Evolutionary conservation across 2,113 vertebrate genomes (phyloP).

Genomic region (Tylochromis polylepis): DNA sequence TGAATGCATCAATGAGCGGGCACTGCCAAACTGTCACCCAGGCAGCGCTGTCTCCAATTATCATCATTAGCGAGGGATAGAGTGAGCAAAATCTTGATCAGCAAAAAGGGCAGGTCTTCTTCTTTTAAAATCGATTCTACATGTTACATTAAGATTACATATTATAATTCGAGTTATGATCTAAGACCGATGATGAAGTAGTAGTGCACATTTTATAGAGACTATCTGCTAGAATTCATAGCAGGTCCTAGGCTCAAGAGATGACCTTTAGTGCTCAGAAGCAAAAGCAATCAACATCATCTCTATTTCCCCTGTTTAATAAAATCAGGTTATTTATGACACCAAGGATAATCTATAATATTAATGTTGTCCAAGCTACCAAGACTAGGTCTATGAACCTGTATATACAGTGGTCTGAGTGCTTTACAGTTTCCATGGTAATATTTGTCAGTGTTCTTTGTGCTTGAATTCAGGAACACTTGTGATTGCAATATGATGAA

Average conservation of each 20-base stretch:
- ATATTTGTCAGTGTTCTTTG: slow-evolving; percentile 4
- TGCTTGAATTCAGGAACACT: not conserved
- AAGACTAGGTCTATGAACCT: not conserved
- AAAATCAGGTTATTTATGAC: not conserved
- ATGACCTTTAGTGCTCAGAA: not conserved
- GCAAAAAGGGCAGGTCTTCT: not conserved
- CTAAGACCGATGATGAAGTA: not conserved
- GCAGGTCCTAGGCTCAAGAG: not conserved
- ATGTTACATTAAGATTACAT: not conserved
- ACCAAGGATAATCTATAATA: not conserved
- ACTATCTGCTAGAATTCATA: not conserved
- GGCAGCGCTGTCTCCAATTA: slow-evolving; percentile 2
- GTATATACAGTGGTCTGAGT: not conserved
- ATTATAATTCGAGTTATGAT: not conserved
- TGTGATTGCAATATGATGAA: slow-evolving; percentile 16
- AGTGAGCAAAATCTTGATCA: not conserved
- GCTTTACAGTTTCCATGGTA: slow-evolving; percentile 46
- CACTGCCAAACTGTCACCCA: not conserved
- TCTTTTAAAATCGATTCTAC: not conserved
- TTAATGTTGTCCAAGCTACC: not conserved
- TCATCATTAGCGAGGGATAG: not conserved
- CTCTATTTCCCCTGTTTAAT: not conserved
- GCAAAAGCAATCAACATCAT: not conserved
- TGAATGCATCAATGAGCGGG: slow-evolving; percentile 23
- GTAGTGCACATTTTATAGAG: not conserved